phyloP scores from a whole-genome alignment of 2,113 vertebrate species.

The Panthera leo region DNA sequence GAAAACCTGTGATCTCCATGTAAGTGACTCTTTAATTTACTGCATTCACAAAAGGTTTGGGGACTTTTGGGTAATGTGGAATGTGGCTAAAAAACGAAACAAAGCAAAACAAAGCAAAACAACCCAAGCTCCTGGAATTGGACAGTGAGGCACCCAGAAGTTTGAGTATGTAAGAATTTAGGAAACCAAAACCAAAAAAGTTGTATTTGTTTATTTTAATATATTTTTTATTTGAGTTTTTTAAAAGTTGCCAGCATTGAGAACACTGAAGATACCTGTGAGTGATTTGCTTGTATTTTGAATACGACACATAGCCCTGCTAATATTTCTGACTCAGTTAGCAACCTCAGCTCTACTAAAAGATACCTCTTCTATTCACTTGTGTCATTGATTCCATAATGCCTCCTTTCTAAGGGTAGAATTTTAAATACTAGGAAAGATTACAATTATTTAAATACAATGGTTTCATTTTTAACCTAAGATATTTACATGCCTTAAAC shows the following conservation, averaged over 20 bases:
- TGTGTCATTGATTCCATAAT: slow-evolving; percentile 22
- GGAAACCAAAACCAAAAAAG: background rate
- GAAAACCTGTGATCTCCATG: background rate
- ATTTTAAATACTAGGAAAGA: slow-evolving; percentile 53
- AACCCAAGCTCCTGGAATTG: background rate
- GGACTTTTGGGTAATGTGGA: background rate
- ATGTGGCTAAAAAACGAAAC: background rate
- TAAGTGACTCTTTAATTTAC: background rate
- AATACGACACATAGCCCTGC: slow-evolving; percentile 61
- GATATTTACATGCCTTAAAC: background rate
- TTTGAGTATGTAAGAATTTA: background rate
- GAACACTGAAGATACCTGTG: slow-evolving; percentile 4
- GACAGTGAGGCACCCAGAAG: background rate
- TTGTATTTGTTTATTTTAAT: slow-evolving; percentile 71
- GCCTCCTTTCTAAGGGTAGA: slow-evolving; percentile 43
- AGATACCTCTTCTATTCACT: slow-evolving; percentile 62
- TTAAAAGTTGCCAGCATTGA: slow-evolving; percentile 46
- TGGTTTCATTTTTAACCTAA: background rate
- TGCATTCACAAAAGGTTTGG: background rate
- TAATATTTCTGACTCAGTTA: slow-evolving; percentile 67
- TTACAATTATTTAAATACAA: fast-evolving
- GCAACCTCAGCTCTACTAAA: slow-evolving; percentile 69
- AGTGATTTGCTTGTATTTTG: slow-evolving; percentile 63
- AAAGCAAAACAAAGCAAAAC: background rate
- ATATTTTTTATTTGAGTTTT: slow-evolving; percentile 57